Evolutionary conservation across 2,797 vertebrate genomes (phyloP).

Genomic region (Cryptoprocta ferox): DNA sequence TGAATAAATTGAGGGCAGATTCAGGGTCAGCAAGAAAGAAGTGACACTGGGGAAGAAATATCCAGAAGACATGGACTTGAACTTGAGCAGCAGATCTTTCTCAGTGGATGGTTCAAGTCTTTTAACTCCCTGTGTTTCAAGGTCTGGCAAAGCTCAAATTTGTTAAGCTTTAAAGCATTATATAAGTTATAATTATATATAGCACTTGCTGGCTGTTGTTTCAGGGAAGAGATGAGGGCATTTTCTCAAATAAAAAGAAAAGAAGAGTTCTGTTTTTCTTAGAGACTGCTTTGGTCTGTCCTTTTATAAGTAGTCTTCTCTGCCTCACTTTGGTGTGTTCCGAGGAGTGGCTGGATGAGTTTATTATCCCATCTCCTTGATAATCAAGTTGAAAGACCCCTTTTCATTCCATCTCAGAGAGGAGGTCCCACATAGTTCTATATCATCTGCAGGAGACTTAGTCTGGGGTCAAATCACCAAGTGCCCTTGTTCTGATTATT

Average conservation of each 20-base stretch:
- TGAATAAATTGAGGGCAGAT: conserved; percentile 29
- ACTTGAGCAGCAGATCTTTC: conserved; percentile 12
- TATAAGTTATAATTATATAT: background rate
- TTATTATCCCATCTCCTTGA: background rate
- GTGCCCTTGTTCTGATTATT: background rate
- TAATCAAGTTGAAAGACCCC: background rate
- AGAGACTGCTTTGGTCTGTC: background rate
- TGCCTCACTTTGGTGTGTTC: background rate
- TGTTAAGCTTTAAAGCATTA: conserved; percentile 41
- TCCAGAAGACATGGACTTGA: conserved; percentile 27
- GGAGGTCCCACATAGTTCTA: background rate
- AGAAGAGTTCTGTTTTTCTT: conserved; percentile 19
- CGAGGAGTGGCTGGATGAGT: background rate
- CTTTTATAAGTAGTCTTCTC: background rate
- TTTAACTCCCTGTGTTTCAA: conserved; percentile 20
- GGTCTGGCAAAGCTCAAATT: conserved; percentile 12
- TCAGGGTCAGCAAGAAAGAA: conserved; percentile 37
- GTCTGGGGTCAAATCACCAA: background rate
- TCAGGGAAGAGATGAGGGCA: background rate
- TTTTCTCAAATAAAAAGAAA: conserved; percentile 49
- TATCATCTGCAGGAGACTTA: background rate
- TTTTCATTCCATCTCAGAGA: conserved; percentile 19
- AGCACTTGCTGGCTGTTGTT: conserved; percentile 27
- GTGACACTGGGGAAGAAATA: background rate
- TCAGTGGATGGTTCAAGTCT: background rate